Evolutionary conservation across 2,888 invertebrate genomes (phyloP).

Genomic region (Plagodis pulveraria): DNA sequence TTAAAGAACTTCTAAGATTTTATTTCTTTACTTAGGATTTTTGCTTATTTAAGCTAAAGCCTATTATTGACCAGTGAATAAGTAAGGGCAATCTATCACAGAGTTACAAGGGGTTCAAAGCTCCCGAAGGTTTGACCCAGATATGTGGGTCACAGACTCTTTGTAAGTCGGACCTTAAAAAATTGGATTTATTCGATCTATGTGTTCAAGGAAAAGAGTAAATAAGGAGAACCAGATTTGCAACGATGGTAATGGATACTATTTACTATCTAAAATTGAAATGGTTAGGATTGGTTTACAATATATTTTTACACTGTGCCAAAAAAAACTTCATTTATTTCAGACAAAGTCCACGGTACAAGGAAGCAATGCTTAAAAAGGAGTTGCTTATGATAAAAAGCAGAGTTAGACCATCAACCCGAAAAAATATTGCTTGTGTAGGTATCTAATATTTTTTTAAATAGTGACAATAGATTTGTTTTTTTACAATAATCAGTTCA

Average conservation of each 20-base stretch:
- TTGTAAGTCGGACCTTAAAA: conserved; percentile 63
- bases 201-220: conserved; percentile 56
- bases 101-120: conserved; percentile 56
- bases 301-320: too few species aligned
- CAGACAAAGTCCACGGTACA: too few species aligned
- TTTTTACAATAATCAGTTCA: too few species aligned
- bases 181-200: conserved; percentile 66
- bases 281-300: conserved; percentile 1
- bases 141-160: conserved; percentile 67
- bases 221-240: conserved; percentile 31
- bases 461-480: too few species aligned
- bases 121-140: conserved; percentile 60
- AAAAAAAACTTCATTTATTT: too few species aligned
- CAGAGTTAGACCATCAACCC: too few species aligned
- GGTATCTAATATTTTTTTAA: too few species aligned
- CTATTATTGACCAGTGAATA: conserved; percentile 66
- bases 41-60: conserved; percentile 61
- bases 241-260: conserved; percentile 21
- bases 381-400: too few species aligned
- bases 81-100: conserved; percentile 68
- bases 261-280: conserved; percentile 36
- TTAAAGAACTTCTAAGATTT: not conserved
- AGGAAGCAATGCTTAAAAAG: too few species aligned
- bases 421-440: too few species aligned
- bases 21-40: conserved; percentile 46